Conservation (phyloP, 2,113 vertebrate genomes). For the Dicrurus megarhynchus region DNA sequence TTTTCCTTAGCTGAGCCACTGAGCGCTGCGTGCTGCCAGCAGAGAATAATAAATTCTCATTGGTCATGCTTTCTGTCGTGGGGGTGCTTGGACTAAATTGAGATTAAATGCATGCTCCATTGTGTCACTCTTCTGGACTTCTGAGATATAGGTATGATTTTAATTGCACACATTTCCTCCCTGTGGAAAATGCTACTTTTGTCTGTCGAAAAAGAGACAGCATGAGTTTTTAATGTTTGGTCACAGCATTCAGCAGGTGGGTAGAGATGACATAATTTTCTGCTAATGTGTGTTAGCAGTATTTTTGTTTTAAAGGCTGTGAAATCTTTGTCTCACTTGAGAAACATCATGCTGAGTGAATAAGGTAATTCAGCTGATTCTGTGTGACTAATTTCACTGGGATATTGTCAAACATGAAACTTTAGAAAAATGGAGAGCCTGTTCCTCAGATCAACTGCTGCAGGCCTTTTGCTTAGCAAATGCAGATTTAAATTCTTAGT, state of each 20-base stretch:
- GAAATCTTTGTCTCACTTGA: not conserved
- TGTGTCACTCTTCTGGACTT: not conserved
- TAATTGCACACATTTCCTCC: not conserved
- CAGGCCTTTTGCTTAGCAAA: not conserved
- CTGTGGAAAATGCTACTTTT: not conserved
- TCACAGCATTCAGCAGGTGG: not conserved
- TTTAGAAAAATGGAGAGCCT: not conserved
- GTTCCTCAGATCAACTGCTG: not conserved
- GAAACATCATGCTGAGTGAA: not conserved
- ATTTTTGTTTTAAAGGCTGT: not conserved
- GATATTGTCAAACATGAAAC: not conserved
- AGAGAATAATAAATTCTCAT: not conserved
- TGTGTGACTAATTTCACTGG: not conserved
- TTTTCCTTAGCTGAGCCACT: not conserved
- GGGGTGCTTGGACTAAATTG: not conserved
- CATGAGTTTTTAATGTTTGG: not conserved
- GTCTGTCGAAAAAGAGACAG: not conserved
- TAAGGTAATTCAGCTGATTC: not conserved
- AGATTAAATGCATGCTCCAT: not conserved
- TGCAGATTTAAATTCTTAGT: not conserved
- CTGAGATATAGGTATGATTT: not conserved
- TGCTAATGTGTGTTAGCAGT: not conserved
- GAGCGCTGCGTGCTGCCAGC: not conserved
- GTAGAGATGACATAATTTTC: not conserved
- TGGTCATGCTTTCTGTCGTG: not conserved